Evolutionary conservation across 1,140 invertebrate genomes (phyloP), one percentile per base, ranked within the genome.

Genomic region (Macrostomum lignano): DNA sequence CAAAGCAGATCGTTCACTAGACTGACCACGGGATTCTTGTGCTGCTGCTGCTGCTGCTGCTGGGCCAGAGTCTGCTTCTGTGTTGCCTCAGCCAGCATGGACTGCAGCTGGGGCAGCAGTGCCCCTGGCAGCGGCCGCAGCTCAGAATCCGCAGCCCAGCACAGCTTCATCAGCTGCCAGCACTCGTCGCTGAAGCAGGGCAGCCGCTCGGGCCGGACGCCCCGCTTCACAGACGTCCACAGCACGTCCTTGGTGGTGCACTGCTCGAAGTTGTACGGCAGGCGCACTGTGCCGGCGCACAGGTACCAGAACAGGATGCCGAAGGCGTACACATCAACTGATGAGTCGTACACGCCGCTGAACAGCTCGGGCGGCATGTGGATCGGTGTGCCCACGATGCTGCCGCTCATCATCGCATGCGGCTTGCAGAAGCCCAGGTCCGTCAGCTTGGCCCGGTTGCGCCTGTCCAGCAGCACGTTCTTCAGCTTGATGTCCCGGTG

Each of bases 321-420:
- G 55, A 84, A 82, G 1, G 76, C 76, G 49, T 81, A 82, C 1
- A 81, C 70, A 47, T 84, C 76, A 10, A 84, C 76, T 37, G 68
- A 69, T 41, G 69, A 73, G 46, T 78, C 73, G 45, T 82, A 82
- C 13, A 68, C 65, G 0, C 72, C 71, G 24, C 67, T 68, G 25
- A 79, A 64, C 14, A 84, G 61, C 58, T 84, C 76, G 1, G 77
- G 77, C 20, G 76, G 74, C 77, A 84, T 82, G 47, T 82, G 76
- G 37, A 81, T 73, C 0, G 76, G 77, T 5, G 76, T 81, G 11
- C 76, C 31, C 7, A 60, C 58, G 33, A 60, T 51, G 32, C 48
- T 54, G 2, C 62, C 75, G 3, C 72, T 77, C 66, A 82, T 75
- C 67, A 82, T 77, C 0, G 75, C 74, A 53, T 74, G 74, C 1